Evolutionary conservation across 2,888 invertebrate genomes (phyloP), one percentile per base, ranked within the genome.

Genomic region (Pinctada fucata): DNA sequence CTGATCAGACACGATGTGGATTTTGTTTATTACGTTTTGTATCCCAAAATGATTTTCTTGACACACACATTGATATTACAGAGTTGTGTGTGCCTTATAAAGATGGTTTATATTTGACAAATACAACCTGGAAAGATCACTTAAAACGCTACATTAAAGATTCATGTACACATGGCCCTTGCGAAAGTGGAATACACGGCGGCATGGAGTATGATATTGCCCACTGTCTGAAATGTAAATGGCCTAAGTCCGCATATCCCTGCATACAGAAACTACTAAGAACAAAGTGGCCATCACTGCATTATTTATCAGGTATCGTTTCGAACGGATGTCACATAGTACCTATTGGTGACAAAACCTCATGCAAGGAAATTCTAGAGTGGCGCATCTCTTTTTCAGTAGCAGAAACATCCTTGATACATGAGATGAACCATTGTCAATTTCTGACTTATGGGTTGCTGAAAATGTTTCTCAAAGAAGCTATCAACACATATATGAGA

Each of bases 331-430:
- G 31, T 31, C 31, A 31, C 31, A 31, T 31, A 31, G 31, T 31
- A 31, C 31, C 31, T 31, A 31, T 31, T 31, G 31, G 31, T 31
- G 31, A 31, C 31, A 31, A 31, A 31, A 31, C 31, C 31, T 31
- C 31, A 31, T 49, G 16, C 69, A 49, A 49, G 49, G 69, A 48
- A 69, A 31, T 16, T 51, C 48, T 50, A 50, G 69, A 69, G 51
- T 69, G 69, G 69, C 49, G 69, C 49, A 69, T 69, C 51, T 69
- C 69, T 3, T 69, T 69, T 31, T 69, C 69, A 50, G 31, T 31
- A 31, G 31, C 31, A 31, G 31, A 31, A 31, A 31, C 31, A 31
- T 31, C 31, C 31, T 31, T 69, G 16, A 51, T 69, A 45, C 51
- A 69, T 49, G n/a, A 49, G 51, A 69, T 69, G 69, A 69, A 50